Evolutionary conservation across 2,113 vertebrate genomes (phyloP), one percentile per base, ranked within the genome.

Genomic region (Speoplatyrhinus poulsoni): DNA sequence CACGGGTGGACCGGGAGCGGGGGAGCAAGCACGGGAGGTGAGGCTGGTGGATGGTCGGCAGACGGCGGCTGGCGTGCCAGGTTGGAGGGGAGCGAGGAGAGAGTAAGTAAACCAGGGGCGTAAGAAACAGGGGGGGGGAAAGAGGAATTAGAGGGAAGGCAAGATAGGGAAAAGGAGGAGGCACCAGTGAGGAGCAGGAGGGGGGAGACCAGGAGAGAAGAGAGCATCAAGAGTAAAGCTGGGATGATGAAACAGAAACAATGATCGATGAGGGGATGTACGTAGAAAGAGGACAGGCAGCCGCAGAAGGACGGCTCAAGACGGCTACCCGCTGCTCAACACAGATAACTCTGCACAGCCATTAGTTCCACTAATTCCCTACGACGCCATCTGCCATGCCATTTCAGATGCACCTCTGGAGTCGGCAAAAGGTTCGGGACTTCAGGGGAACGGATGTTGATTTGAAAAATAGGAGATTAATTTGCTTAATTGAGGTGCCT

Each of bases 361-460:
- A 90, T 88, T 88, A 86, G 81, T 76, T 85, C 65, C 68, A 78
- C 82, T 87, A 84, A 91, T 89, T 91, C 88, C 83, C 84, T 26
- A 26, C 26, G 65, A 80, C 62, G 15, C 87, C 90, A 91, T 87
- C 88, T 91, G 88, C 84, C 78, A 72, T 66, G 80, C 76, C 79
- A 87, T 87, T 82, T 85, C 72, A 71, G 55, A 77, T 73, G 80
- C 83, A 87, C 88, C 85, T 88, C 84, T 85, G 80, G 81, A 87
- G 83, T 70, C 56, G 0, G 72, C 73, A 64, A 80, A 81, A 82
- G 76, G 78, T 80, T 84, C 80, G 73, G 75, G 73, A 76, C 82
- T 65, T 76, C 81, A 52, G n/a, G 83, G 76, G 79, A 12, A 68
- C 68, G 58, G 48, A 76, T 77, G 78, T 60, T 83, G 75, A 83